Conservation (phyloP, 1,140 invertebrate genomes). For the Drosophila ficusphila region DNA sequence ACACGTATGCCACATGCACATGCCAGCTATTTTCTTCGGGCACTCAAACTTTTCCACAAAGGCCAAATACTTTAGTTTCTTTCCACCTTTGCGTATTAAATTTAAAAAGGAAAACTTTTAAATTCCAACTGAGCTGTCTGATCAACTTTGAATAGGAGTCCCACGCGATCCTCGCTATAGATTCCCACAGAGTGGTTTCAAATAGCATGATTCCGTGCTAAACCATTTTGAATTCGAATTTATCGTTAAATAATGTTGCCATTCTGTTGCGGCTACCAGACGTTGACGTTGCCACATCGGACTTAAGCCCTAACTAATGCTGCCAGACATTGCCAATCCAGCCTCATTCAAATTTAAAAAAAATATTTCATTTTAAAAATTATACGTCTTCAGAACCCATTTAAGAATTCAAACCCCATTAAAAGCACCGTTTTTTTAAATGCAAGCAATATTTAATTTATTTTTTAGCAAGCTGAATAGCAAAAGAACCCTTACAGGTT, state of each 20-base stretch:
- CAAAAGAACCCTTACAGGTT: slow-evolving; percentile 16
- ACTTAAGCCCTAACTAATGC: background rate
- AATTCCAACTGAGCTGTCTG: background rate
- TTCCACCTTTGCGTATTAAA: background rate
- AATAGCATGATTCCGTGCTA: too few species aligned
- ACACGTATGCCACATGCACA: slow-evolving; percentile 58
- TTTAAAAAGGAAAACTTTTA: background rate
- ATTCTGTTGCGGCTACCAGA: background rate
- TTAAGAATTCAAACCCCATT: background rate
- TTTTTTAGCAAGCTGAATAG: slow-evolving; percentile 41
- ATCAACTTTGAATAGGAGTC: background rate
- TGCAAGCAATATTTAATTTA: slow-evolving; percentile 54
- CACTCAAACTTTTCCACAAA: slow-evolving; percentile 64
- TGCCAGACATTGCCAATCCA: background rate
- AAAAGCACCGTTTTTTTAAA: slow-evolving; percentile 15
- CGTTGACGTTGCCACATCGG: background rate
- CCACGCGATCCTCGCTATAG: too few species aligned
- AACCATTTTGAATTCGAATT: background rate
- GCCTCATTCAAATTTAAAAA: background rate
- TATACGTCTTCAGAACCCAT: background rate
- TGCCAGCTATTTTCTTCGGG: slow-evolving; percentile 50
- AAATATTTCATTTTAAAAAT: background rate
- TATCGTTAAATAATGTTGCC: background rate
- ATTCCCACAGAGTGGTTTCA: too few species aligned
- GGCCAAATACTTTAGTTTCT: slow-evolving; percentile 15